Evolutionary conservation across 2,888 invertebrate genomes (phyloP), one percentile per base, ranked within the genome.

Genomic region (Tetragnatha montana): DNA sequence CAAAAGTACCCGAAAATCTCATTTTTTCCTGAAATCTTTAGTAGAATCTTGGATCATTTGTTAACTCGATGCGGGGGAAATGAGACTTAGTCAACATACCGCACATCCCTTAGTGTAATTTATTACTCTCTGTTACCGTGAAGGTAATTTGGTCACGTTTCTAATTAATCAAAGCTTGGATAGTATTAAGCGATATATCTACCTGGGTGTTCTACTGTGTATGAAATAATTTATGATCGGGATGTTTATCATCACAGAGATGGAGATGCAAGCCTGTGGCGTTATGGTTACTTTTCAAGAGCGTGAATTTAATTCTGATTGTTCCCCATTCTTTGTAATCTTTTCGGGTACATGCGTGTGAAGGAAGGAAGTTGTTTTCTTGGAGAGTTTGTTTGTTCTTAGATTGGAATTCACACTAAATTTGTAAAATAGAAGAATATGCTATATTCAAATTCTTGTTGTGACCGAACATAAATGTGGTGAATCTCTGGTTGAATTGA

Each of bases 71-170:
- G 12, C 49, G 22, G 22, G 17, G 78, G 35, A 7, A 47, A 47
- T 47, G 14, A 12, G 74, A 21, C 60, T 78, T 60, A 22, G 51
- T 78, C 51, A 78, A 78, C 78, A 78, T 17, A 60, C 51, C 60
- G 51, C 50, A 76, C n/a, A 21, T 60, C 21, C 47, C 50, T 60
- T 21, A 7, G 22, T 60, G 60, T 78, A 78, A 78, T 78, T 78
- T 78, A 78, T 78, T 78, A 60, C 51, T 17, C 17, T 60, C 21
- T 17, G 17, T 78, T 60, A 22, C 78, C 4, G 47, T 22, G 51
- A 60, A 78, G 51, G 78, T 78, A 78, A 78, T 78, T 78, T 78
- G 51, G 60, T 78, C 78, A 78, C 78, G 78, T 78, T 78, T 68
- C 19, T 14, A 78, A 60, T 51, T 21, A 14, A 78, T 78, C 60